Evolutionary conservation across 2,888 invertebrate species (phyloP).

Genomic region (Folsomia candida): DNA sequence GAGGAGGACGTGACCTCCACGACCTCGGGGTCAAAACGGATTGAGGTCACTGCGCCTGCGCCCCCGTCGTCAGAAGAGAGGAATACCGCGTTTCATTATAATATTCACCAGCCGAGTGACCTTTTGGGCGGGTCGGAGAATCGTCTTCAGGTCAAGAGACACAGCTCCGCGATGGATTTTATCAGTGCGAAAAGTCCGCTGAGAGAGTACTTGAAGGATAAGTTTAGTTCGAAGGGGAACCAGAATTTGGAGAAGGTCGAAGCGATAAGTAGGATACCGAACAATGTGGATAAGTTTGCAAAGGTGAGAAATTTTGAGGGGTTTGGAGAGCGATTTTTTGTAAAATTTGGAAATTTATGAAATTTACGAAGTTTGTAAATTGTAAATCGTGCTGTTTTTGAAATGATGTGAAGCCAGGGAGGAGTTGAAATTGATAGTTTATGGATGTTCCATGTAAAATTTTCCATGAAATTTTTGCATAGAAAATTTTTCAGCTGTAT

Average conservation of each 20-base stretch:
- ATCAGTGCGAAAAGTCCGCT: constrained; percentile 8
- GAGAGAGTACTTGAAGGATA: background rate
- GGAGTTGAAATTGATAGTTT: too few species aligned
- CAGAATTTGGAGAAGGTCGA: background rate
- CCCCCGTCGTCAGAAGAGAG: background rate
- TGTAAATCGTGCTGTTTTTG: too few species aligned
- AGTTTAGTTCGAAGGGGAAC: background rate
- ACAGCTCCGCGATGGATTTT: background rate
- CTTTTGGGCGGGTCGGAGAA: background rate
- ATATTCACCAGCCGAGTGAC: constrained; percentile 9
- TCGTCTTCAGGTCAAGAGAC: background rate
- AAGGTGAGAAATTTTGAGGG: constrained; percentile 25
- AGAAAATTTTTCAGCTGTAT: background rate
- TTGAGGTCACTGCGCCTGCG: background rate
- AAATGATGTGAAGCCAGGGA: too few species aligned
- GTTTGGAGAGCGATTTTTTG: too few species aligned
- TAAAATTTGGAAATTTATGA: too few species aligned
- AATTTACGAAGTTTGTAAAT: too few species aligned
- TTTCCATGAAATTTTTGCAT: background rate
- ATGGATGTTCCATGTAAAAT: too few species aligned
- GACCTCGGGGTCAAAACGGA: background rate
- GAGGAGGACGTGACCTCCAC: background rate
- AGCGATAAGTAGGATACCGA: constrained; percentile 15
- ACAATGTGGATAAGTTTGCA: constrained; percentile 40
- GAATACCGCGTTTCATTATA: background rate